Conservation (phyloP, 35 echinoderm and acorn worm species). For the Eucidaris tribuloides region DNA sequence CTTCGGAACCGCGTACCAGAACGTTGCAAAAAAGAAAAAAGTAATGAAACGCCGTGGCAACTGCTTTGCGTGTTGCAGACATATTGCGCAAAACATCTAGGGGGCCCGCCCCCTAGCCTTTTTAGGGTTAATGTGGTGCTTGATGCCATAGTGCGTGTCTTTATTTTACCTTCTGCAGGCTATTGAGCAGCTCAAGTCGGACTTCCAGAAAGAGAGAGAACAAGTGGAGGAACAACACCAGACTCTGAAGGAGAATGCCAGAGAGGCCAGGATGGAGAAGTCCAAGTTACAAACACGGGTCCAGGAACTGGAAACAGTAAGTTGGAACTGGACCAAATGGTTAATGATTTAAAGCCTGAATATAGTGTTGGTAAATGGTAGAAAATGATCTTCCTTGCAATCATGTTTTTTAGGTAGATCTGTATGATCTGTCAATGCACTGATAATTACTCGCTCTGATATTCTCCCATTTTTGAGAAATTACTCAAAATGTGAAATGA, state of each 20-base stretch:
- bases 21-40: too few relatives aligned
- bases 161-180: conserved; percentile 60
- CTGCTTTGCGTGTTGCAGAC: too few relatives aligned
- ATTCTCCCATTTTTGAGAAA: not conserved
- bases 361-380: not conserved
- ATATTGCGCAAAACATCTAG: too few relatives aligned
- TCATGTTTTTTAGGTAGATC: not conserved
- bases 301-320: conserved; percentile 96
- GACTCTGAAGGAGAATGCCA: conserved; percentile 61
- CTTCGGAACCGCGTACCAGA: too few relatives aligned
- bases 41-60: too few relatives aligned
- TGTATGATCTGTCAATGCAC: not conserved
- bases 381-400: not conserved
- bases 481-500: not conserved
- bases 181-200: conserved; percentile 70
- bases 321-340: not conserved
- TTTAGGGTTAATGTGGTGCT: too few relatives aligned
- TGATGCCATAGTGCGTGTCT: too few relatives aligned
- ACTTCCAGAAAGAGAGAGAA: conserved; percentile 65
- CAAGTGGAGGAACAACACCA: conserved; percentile 71
- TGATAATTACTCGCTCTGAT: not conserved
- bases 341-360: not conserved
- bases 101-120: too few relatives aligned
- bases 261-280: conserved; percentile 68
- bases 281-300: conserved; percentile 44